Percentiles rank a stretch among this genome's conserved stretches.
Evolutionary conservation across 92 coral and sea anemone genomes (phyloP).

Genomic region (Galaxea fascicularis): DNA sequence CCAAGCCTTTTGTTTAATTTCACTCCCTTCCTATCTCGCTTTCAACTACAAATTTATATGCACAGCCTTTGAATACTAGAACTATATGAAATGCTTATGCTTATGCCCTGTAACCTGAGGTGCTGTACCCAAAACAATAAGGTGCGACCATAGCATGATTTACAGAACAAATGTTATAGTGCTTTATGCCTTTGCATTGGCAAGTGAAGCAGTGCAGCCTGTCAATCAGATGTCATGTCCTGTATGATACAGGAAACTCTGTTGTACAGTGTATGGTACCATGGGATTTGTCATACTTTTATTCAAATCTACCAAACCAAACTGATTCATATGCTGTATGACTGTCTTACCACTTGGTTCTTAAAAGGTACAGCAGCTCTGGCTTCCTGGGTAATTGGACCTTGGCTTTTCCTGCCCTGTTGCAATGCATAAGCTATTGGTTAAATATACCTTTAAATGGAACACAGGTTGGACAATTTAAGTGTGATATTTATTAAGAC

Average conservation of each 20-base stretch:
- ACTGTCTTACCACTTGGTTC: conserved; percentile 18
- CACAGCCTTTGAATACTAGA: conserved; percentile 13
- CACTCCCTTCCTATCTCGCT: conserved; percentile 14
- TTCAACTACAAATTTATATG: conserved; percentile 21
- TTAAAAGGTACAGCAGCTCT: conserved; percentile 9
- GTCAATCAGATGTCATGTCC: conserved; percentile 20
- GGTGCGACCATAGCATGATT: conserved; percentile 16
- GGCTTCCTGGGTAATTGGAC: conserved; percentile 38
- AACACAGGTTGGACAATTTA: conserved; percentile 18
- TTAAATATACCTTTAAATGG: conserved; percentile 15
- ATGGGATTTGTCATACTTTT: conserved; percentile 8
- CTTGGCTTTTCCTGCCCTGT: conserved; percentile 21
- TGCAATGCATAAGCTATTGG: conserved; percentile 13
- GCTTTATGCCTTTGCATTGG: conserved; percentile 17
- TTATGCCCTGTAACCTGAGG: conserved; percentile 6
- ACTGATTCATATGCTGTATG: conserved; percentile 20
- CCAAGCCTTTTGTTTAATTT: conserved; percentile 12
- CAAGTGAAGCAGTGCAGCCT: conserved; percentile 20
- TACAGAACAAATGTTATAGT: conserved; percentile 11
- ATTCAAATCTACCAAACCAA: conserved; percentile 24
- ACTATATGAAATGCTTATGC: conserved; percentile 6
- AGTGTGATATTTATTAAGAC: conserved; percentile 16
- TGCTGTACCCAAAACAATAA: conserved; percentile 25
- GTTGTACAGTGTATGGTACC: conserved; percentile 24
- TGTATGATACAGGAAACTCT: conserved; percentile 13